A percentile compares a stretch with the other conserved stretches of the same genome.
These are phyloP conservation scores for Eclectus roratus DNA, from an alignment of 2,113 vertebrate genomes.

Conservation along the genomic window DNA sequence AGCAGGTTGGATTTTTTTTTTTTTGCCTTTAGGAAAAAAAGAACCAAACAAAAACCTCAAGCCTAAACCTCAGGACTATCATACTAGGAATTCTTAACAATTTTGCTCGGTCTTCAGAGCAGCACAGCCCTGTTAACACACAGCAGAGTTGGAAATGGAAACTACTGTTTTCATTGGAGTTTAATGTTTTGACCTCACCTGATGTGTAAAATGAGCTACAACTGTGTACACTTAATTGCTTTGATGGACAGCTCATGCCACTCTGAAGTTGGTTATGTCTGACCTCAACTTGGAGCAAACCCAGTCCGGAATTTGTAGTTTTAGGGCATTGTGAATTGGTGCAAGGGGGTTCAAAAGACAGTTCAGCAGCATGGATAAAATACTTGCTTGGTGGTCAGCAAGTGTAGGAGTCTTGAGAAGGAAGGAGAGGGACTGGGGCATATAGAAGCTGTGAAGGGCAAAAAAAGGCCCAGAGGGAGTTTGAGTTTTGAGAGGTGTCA, in stretches of 20 bases:
- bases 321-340: neutral
- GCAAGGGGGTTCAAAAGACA: neutral
- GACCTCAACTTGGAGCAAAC: neutral
- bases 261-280: neutral
- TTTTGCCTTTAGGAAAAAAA: neutral
- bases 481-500: neutral
- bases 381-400: neutral
- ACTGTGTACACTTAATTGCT: neutral
- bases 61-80: neutral
- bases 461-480: neutral
- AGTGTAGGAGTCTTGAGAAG: neutral
- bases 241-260: neutral
- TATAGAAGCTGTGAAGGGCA: neutral
- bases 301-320: neutral
- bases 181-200: neutral
- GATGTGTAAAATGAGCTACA: neutral
- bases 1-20: neutral
- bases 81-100: neutral
- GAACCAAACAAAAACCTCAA: neutral
- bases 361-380: neutral
- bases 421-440: neutral
- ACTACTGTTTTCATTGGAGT: neutral
- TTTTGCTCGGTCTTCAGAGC: neutral
- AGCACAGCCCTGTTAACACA: neutral
- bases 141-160: neutral